Base-by-base conservation (phyloP, 2,797 vertebrate species). In the Eidolon dupreanum region DNA sequence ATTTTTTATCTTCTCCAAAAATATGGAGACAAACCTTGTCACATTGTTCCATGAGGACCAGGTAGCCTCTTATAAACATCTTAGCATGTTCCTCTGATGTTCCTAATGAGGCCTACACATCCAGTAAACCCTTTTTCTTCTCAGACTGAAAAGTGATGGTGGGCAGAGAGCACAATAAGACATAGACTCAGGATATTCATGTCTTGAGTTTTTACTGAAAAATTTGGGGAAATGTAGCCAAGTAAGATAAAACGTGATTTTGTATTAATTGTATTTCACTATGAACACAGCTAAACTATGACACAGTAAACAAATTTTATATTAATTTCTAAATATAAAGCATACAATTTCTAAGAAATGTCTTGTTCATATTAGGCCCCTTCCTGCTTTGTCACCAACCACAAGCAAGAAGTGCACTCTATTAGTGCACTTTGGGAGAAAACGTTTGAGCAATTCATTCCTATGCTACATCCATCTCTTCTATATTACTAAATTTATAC, bases 261-360 rank as follows among this genome's bases (percentile, higher is more conserved):
- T 85, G 61, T 41, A 43, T 59, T 92, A 61, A 77, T 77, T 90
- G 77, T 57, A 17, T 73, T 38, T 87, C 36, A 79, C 51, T 94
- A 46, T 13, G 75, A 93, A 82, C 1, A 74, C n/a, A 86, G 70
- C 59, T 77, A 88, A 96, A 26, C 68, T 88, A 16, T 53, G 36
- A 84, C 66, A 57, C 0, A 41, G 5, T 81, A 33, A 12, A 26
- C 57, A 28, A 11, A 59, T 59, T 36, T 36, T 55, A 24, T 66
- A 49, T 81, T 95, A 65, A 53, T 81, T 87, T 68, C 38, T 91
- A 96, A 84, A 73, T 91, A 16, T 13, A 90, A 84, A 65, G 7
- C 43, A 55, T 61, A 61, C 4, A 11, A 46, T 63, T 78, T 86
- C 73, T 89, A 59, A 75, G 24, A 87, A 94, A 46, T 19, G 3